Evolutionary conservation across 2,888 invertebrate species (phyloP).

Genomic region (Calameuta filiformis): DNA sequence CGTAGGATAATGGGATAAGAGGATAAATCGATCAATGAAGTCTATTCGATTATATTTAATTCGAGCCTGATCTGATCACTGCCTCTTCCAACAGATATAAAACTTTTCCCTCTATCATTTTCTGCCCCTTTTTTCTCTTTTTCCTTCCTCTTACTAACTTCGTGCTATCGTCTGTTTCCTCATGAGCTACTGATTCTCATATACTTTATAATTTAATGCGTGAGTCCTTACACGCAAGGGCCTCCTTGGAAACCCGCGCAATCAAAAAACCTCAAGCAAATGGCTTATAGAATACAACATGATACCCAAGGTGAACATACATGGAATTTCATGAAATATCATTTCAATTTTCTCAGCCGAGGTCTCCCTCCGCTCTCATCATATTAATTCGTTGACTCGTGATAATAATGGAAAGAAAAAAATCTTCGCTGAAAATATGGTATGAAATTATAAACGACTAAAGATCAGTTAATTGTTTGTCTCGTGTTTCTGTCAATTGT

Average conservation of each 20-base stretch:
- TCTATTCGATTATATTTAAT: not conserved
- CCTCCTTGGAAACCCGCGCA: not conserved
- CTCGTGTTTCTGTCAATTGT: too few species aligned
- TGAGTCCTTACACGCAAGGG: too few species aligned
- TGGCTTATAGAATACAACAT: not conserved
- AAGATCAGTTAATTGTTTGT: not conserved
- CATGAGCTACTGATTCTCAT: not conserved
- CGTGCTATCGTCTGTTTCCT: not conserved
- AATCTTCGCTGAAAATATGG: not conserved
- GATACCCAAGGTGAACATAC: not conserved
- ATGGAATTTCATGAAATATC: not conserved
- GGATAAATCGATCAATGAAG: not conserved
- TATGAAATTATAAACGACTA: not conserved
- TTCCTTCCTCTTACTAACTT: constrained; percentile 6
- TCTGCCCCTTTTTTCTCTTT: constrained; percentile 13
- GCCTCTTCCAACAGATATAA: constrained; percentile 26
- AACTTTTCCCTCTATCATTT: constrained; percentile 20
- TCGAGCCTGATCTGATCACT: not conserved
- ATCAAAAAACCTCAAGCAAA: not conserved
- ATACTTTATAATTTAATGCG: not conserved
- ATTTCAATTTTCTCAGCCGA: not conserved
- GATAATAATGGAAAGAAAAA: not conserved
- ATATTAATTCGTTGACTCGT: not conserved
- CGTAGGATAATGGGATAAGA: not conserved
- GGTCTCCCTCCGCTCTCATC: not conserved